Evolutionary conservation across 2,113 vertebrate species (phyloP), one percentile per base, ranked within the genome.

Genomic region (Suricata suricatta): DNA sequence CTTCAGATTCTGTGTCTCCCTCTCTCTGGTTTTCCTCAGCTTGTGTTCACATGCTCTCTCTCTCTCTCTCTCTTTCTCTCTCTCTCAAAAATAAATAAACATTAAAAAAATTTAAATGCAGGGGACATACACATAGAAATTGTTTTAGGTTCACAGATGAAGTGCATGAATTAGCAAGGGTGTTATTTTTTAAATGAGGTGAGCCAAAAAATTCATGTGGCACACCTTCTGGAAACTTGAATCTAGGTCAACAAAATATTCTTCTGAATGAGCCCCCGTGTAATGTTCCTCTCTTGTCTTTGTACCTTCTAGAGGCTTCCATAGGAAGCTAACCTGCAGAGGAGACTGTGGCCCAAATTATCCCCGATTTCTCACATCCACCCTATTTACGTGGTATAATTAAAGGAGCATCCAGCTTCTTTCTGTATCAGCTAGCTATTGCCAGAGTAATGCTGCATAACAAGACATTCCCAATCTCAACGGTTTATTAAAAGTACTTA

Each of bases 311-410:
- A 3, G 44, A 79, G 50, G 33, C 25, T 50, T 87, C 33, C 41
- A 54, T 21, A 57, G 54, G 17, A 31, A n/a, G 50, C 35, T 63
- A 19, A 14, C 0, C 2, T 27, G n/a, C 33, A 79, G 50, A 44
- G 66, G 12, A 3, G 27, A 33, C 16, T 14, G 0, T 14, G 47
- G 25, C 74, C 23, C 27, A 50, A 15, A 76, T 3, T 33, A 66
- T 11, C 29, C 31, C 23, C 63, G 27, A 69, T 41, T 29, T 77
- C 10, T 13, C 11, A 25, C 12, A 44, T 25, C n/a, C 5, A 17
- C 12, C 7, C 8, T 21, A 2, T 52, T 54, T 89, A n/a, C 0
- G 0, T 29, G 19, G 10, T 25, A 10, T 19, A 66, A 54, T 13
- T 13, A n/a, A 83, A 52, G 81, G 41, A 64, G 19, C 66, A 13